These are phyloP conservation scores for Heliothis subflexa DNA, from an alignment of 1,140 invertebrate genomes.

Conservation along the genomic window DNA sequence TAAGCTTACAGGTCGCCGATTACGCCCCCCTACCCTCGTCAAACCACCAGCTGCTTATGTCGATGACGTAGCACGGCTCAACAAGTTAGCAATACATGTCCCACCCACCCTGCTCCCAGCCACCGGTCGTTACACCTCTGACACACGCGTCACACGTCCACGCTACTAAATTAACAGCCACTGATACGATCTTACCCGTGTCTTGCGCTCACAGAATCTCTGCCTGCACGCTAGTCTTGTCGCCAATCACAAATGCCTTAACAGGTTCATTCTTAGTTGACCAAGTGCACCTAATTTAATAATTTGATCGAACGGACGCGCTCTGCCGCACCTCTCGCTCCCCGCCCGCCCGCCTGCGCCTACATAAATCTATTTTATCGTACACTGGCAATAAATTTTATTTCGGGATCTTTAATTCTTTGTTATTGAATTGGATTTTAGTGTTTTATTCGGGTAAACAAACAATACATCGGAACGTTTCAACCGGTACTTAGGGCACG, in stretches of 20 bases:
- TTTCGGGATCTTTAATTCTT: slow-evolving; percentile 86
- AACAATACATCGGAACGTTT: slow-evolving; percentile 81
- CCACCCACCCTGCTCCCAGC: neutral
- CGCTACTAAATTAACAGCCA: neutral
- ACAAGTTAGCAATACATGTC: slow-evolving; percentile 32
- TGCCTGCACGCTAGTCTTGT: slow-evolving; percentile 3
- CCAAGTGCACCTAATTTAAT: slow-evolving; percentile 76
- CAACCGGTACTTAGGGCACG: slow-evolving; percentile 79
- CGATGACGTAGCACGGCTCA: slow-evolving; percentile 12
- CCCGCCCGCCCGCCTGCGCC: slow-evolving; percentile 56
- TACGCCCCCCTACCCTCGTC: slow-evolving; percentile 19
- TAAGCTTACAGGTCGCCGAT: slow-evolving; percentile 19
- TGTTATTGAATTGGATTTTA: slow-evolving; percentile 86
- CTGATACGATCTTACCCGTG: neutral
- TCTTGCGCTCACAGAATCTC: slow-evolving; percentile 5
- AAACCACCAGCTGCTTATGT: slow-evolving; percentile 23
- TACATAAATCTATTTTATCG: slow-evolving; percentile 86
- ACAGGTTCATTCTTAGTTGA: slow-evolving; percentile 55
- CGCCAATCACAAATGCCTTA: slow-evolving; percentile 45
- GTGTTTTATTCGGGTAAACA: slow-evolving; percentile 86
- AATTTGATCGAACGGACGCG: slow-evolving; percentile 73
- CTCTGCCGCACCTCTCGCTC: slow-evolving; percentile 24
- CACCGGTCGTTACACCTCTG: neutral
- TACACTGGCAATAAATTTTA: slow-evolving; percentile 85
- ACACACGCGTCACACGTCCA: neutral